Percentiles rank a stretch among this genome's conserved stretches.
These are phyloP conservation scores for Limnephilus marmoratus DNA, from an alignment of 2,888 invertebrate species.

Conservation along the genomic window DNA sequence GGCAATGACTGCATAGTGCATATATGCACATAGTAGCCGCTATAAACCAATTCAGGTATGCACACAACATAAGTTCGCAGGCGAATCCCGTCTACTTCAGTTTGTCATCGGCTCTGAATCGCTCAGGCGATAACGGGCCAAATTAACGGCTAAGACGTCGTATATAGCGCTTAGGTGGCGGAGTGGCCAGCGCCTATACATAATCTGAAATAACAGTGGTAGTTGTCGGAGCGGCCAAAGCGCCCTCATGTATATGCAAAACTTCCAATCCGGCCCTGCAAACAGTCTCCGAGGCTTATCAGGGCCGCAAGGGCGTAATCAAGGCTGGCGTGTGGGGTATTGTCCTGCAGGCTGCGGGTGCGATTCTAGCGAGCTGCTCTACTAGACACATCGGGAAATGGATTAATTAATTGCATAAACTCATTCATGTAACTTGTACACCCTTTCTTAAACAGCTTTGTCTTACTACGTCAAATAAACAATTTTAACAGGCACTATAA, in stretches of 20 bases:
- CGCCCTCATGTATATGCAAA: slow-evolving; percentile 47
- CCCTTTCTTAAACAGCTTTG: background rate
- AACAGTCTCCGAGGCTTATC: slow-evolving; percentile 42
- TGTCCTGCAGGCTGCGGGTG: background rate
- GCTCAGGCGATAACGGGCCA: slow-evolving; percentile 2
- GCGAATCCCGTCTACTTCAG: background rate
- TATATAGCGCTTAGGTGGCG: background rate
- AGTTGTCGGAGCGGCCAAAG: background rate
- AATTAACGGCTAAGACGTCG: slow-evolving; percentile 24
- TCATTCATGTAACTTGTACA: too few relatives aligned
- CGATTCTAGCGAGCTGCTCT: background rate
- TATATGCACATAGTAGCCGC: background rate
- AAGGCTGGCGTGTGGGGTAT: slow-evolving; percentile 23
- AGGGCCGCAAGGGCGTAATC: slow-evolving; percentile 35
- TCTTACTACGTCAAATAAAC: too few relatives aligned
- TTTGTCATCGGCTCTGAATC: slow-evolving; percentile 15
- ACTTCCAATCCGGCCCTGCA: slow-evolving; percentile 27
- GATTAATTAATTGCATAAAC: background rate
- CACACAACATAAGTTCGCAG: background rate
- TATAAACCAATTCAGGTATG: background rate
- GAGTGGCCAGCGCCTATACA: background rate
- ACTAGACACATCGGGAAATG: background rate
- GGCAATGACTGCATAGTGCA: background rate
- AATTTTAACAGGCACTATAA: too few relatives aligned
- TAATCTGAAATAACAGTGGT: slow-evolving; percentile 33